Base-by-base conservation (phyloP, 2,113 vertebrate genomes). In the Eulacestoma nigropectus region DNA sequence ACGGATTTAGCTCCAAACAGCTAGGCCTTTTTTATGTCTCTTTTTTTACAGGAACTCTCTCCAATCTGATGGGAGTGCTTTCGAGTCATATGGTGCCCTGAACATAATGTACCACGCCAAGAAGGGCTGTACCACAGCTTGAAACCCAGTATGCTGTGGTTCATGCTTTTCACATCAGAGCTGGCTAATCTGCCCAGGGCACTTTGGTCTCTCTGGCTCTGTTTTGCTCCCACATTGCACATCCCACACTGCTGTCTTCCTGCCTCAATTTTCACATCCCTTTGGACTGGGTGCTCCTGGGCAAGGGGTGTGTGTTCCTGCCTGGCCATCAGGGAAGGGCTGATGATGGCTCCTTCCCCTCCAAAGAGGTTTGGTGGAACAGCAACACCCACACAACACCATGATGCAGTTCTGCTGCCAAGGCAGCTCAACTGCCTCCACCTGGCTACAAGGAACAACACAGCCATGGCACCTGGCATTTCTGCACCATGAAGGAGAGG, bases 171-270 rank as follows among this genome's bases (percentile, higher is more conserved):
- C 50, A 37, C 37, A 49, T 46, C 50, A 90, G 21, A 3, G 35
- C 8, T 89, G 33, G 57, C 25, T 70, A 14, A 52, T 59, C 11
- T 16, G 27, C 30, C 68, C n/a, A 84, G 47, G 18, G 44, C 47
- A 69, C 10, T 63, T 50, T 15, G 21, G 63, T 49, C 11, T 77
- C 82, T 81, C 69, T 12, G 18, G 37, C 55, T 76, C 76, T 56
- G 0, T 57, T 89, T 64, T 63, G 35, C 47, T 77, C 22, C 26
- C 22, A 74, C 0, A 0, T n/a, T 4, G 1, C 44, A 68, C 0
- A 0, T 39, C 4, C 0, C 49, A 62, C 6, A 15, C 22, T 73
- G n/a, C 55, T 76, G 49, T 20, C 17, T 44, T 68, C 33, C 60
- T 44, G 25, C 30, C 19, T 56, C 13, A 29, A 18, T 72, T 78